Evolutionary conservation across 1,140 invertebrate species (phyloP).

Genomic region (Luehdorfia chinensis): DNA sequence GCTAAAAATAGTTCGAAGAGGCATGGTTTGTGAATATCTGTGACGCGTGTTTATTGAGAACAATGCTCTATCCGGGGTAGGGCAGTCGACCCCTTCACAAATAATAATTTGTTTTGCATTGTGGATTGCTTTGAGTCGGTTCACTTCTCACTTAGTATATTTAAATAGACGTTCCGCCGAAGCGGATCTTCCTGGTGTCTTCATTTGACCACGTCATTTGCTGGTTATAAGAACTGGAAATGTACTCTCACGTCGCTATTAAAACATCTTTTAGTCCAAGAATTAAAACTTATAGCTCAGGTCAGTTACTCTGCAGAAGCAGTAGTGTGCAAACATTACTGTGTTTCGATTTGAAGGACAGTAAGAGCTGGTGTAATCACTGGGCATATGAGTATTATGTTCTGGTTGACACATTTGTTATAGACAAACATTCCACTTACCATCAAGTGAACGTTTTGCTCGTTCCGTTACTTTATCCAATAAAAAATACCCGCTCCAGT

Average conservation of each 20-base stretch:
- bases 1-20: conserved; percentile 15
- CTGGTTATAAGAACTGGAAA: too few relatives aligned
- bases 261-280: not conserved
- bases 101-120: conserved; percentile 33
- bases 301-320: not conserved
- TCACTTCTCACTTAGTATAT: not conserved
- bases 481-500: too few relatives aligned
- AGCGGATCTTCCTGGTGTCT: too few relatives aligned
- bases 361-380: too few relatives aligned
- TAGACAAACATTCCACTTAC: too few relatives aligned
- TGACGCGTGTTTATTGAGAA: conserved; percentile 23
- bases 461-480: too few relatives aligned
- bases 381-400: not conserved
- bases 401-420: too few relatives aligned
- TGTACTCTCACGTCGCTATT: not conserved
- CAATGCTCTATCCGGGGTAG: conserved; percentile 29
- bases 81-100: conserved; percentile 30
- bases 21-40: conserved; percentile 19
- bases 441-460: too few relatives aligned
- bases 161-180: not conserved
- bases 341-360: too few relatives aligned
- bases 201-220: too few relatives aligned
- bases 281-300: not conserved
- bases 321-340: too few relatives aligned
- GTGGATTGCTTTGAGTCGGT: conserved; percentile 7